Percentiles rank a stretch among this genome's conserved stretches.
These are phyloP conservation scores for Himalopsyche anomala DNA, from an alignment of 2,888 invertebrate species.

Conservation along the genomic window DNA sequence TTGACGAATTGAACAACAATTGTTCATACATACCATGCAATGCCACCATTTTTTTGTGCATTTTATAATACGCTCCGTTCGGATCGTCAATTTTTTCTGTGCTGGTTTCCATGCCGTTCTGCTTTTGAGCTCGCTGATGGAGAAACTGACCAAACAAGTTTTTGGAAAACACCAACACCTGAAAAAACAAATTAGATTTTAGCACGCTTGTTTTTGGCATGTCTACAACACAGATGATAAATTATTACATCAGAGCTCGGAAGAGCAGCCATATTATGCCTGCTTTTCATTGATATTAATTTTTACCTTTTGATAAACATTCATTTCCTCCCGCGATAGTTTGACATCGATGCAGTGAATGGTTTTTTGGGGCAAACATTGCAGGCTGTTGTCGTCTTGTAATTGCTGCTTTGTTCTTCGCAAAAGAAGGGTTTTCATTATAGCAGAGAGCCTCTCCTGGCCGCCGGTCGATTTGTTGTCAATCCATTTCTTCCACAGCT, in stretches of 20 bases:
- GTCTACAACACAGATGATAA: not conserved
- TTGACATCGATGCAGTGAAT: constrained; percentile 78
- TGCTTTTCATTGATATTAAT: too few species aligned
- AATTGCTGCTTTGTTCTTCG: constrained; percentile 92
- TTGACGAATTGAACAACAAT: not conserved
- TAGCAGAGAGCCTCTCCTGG: constrained; percentile 86
- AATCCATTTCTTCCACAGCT: constrained; percentile 96
- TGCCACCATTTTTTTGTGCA: constrained; percentile 80
- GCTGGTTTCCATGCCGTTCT: constrained; percentile 69
- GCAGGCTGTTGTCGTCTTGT: constrained; percentile 79
- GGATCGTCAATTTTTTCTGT: constrained; percentile 70
- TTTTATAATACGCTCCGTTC: constrained; percentile 77
- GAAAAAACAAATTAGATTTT: constrained; percentile 15
- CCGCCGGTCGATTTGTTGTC: constrained; percentile 89
- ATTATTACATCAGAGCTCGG: too few species aligned
- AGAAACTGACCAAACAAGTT: constrained; percentile 87
- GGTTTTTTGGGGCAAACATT: constrained; percentile 79
- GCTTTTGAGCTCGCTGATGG: constrained; percentile 84
- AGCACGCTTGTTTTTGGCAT: not conserved
- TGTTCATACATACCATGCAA: constrained; percentile 72
- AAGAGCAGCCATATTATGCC: too few species aligned
- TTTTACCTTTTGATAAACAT: constrained; percentile 84
- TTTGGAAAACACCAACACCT: constrained; percentile 83
- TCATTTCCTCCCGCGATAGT: constrained; percentile 83
- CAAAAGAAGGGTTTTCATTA: constrained; percentile 90